Conservation (phyloP, 2,113 vertebrate species). For the Neopipo cinnamomea region DNA sequence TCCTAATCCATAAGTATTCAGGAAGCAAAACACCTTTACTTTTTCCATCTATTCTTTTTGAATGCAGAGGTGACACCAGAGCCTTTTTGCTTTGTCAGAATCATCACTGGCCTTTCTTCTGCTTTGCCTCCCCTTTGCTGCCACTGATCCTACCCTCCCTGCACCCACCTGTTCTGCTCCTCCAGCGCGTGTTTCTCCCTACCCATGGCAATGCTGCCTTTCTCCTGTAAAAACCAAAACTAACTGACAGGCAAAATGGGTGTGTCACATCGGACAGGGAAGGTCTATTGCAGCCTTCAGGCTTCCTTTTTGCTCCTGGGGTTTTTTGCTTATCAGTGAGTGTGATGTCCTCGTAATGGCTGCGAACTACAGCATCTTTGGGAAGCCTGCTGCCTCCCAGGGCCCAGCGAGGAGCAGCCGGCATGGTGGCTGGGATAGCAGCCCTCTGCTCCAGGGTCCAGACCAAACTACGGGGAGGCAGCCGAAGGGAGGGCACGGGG, state of each 20-base stretch:
- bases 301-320: not conserved
- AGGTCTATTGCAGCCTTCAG: not conserved
- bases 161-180: not conserved
- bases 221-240: not conserved
- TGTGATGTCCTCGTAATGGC: accelerated
- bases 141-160: no score
- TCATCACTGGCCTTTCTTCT: not conserved
- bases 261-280: accelerated
- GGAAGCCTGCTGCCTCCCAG: not conserved
- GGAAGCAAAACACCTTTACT: not conserved
- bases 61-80: not conserved
- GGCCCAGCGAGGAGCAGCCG: accelerated
- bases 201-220: accelerated
- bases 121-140: not conserved
- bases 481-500: accelerated
- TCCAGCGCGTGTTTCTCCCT: not conserved
- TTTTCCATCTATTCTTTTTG: not conserved
- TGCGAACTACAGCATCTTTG: accelerated
- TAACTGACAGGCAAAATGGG: not conserved
- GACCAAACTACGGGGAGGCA: accelerated
- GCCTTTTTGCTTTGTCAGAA: not conserved
- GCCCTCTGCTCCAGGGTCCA: no score
- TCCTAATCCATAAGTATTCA: not conserved
- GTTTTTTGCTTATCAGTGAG: not conserved
- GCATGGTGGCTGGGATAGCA: accelerated